Conservation (phyloP, 2,113 vertebrate genomes). For the Pogona vitticeps region DNA sequence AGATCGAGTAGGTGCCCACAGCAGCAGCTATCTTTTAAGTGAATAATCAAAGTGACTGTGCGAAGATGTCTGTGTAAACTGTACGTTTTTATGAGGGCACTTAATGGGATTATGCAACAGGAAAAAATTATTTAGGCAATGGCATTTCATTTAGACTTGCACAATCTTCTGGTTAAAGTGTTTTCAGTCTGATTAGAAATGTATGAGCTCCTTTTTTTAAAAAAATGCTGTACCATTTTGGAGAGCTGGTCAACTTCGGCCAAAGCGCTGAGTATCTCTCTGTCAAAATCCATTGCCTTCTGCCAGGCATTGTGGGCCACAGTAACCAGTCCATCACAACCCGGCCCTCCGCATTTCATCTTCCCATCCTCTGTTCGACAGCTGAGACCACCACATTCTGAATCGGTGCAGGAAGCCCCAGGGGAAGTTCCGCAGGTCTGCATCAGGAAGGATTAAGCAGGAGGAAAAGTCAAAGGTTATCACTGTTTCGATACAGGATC, state of each 20-base stretch:
- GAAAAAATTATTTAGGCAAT: conserved; percentile 41
- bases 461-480: neutral
- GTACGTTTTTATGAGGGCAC: conserved; percentile 31
- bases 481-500: neutral
- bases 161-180: neutral
- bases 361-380: conserved; percentile 81
- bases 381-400: conserved; percentile 84
- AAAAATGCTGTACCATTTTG: conserved; percentile 81
- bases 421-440: conserved; percentile 87
- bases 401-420: conserved; percentile 79
- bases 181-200: neutral
- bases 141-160: conserved; percentile 25
- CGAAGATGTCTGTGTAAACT: conserved; percentile 36
- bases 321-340: conserved; percentile 83
- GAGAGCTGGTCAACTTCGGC: conserved; percentile 94
- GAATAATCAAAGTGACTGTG: conserved; percentile 35
- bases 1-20: conserved; percentile 44
- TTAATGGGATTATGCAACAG: neutral
- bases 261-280: conserved; percentile 86
- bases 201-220: neutral
- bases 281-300: conserved; percentile 87
- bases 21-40: conserved; percentile 55
- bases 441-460: conserved; percentile 10
- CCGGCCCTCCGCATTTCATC: conserved; percentile 86
- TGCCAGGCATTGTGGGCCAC: conserved; percentile 81